A percentile compares a stretch with the other conserved stretches of the same genome.
Conservation (phyloP, 2,113 vertebrate genomes). For the Antidorcas marsupialis region DNA sequence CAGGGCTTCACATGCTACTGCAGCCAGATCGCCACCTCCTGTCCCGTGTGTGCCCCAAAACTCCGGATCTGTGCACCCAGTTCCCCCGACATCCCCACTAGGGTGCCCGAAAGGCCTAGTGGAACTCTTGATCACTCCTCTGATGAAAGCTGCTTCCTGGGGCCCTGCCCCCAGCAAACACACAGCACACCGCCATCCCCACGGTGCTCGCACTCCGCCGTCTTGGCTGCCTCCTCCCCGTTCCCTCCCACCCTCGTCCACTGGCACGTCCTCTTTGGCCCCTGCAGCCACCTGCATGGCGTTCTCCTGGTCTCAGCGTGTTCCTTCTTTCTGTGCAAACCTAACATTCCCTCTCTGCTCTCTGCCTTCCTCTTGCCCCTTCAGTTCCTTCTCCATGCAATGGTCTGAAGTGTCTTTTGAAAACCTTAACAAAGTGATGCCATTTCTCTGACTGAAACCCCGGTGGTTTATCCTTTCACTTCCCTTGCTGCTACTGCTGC, state of each 20-base stretch:
- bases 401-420: background rate
- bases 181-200: rapidly evolving
- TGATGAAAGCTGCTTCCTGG: background rate
- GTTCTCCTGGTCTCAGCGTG: background rate
- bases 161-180: rapidly evolving
- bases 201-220: rapidly evolving
- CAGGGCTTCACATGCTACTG: background rate
- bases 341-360: background rate
- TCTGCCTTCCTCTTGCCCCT: background rate
- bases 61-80: too few relatives aligned
- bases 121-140: background rate
- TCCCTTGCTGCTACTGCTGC: background rate
- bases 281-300: rapidly evolving
- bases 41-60: background rate
- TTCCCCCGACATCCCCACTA: background rate
- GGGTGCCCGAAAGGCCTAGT: background rate
- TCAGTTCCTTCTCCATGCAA: background rate
- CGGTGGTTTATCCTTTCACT: background rate
- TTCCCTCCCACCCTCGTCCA: rapidly evolving
- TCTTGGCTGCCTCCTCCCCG: background rate
- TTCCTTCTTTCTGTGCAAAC: background rate
- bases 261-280: background rate
- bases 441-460: background rate
- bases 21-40: background rate
- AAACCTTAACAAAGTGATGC: background rate